These are phyloP conservation scores for Struthidea cinerea DNA, from an alignment of 2,113 vertebrate species.

Conservation along the genomic window DNA sequence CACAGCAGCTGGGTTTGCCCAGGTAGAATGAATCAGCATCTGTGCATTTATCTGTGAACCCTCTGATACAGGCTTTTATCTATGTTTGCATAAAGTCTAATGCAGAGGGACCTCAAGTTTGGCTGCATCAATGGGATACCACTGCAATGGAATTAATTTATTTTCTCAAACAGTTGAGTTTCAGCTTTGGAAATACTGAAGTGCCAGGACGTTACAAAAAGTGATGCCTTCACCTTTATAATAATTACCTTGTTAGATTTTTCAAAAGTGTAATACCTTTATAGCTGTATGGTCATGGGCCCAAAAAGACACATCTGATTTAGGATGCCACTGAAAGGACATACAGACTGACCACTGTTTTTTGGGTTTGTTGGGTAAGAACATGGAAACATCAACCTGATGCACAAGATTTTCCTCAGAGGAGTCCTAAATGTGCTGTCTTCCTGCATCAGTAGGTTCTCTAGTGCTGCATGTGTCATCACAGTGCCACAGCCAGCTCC, in stretches of 20 bases:
- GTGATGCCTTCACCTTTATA: background rate
- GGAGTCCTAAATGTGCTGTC: background rate
- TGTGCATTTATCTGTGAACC: background rate
- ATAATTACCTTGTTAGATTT: background rate
- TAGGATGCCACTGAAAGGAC: background rate
- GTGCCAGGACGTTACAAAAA: background rate
- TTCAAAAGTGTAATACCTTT: background rate
- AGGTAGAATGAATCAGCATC: background rate
- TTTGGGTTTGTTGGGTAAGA: background rate
- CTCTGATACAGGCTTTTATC: background rate
- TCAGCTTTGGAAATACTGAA: background rate
- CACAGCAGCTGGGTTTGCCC: background rate
- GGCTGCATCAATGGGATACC: background rate
- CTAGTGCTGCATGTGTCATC: accelerated
- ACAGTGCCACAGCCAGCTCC: background rate
- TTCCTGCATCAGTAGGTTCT: background rate
- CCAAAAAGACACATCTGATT: background rate
- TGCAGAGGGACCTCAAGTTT: background rate
- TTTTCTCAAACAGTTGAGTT: background rate
- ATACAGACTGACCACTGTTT: background rate
- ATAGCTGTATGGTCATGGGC: background rate
- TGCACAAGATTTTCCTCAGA: background rate
- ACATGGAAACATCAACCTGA: background rate
- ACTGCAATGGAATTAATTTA: background rate
- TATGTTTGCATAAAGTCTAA: background rate